Percentiles rank a stretch among this genome's conserved stretches.
Conservation (phyloP, 2,113 vertebrate species). For the Otus sunia region DNA sequence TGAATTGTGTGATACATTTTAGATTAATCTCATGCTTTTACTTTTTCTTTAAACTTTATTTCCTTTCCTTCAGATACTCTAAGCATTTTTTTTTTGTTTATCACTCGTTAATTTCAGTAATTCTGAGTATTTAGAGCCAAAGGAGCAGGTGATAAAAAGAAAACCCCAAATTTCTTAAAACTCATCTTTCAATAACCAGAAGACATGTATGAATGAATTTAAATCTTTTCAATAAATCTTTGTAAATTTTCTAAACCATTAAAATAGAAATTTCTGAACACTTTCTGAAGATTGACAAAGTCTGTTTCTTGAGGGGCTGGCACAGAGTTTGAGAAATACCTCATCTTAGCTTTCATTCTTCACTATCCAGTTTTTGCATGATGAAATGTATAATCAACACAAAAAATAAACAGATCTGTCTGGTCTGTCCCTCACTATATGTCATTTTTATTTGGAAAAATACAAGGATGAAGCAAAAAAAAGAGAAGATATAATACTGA, state of each 20-base stretch:
- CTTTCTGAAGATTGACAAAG: neutral
- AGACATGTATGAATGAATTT: neutral
- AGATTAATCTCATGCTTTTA: neutral
- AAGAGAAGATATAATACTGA: neutral
- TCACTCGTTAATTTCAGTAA: neutral
- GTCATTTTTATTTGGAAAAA: neutral
- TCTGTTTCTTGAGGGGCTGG: neutral
- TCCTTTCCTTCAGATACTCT: neutral
- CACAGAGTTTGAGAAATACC: neutral
- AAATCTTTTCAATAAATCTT: neutral
- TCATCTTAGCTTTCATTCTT: neutral
- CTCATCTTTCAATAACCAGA: neutral
- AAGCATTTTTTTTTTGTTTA: neutral
- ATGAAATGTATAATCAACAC: neutral
- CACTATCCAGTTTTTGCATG: neutral
- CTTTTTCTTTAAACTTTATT: neutral
- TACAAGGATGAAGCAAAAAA: neutral
- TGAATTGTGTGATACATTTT: neutral
- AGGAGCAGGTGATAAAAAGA: neutral
- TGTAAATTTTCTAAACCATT: neutral
- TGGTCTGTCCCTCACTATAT: neutral
- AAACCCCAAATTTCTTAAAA: neutral
- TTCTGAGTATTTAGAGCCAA: neutral
- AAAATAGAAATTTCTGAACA: neutral
- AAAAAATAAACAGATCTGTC: neutral